Evolutionary conservation across 2,888 invertebrate genomes (phyloP), one percentile per base, ranked within the genome.

Genomic region (Pollenia angustigena): DNA sequence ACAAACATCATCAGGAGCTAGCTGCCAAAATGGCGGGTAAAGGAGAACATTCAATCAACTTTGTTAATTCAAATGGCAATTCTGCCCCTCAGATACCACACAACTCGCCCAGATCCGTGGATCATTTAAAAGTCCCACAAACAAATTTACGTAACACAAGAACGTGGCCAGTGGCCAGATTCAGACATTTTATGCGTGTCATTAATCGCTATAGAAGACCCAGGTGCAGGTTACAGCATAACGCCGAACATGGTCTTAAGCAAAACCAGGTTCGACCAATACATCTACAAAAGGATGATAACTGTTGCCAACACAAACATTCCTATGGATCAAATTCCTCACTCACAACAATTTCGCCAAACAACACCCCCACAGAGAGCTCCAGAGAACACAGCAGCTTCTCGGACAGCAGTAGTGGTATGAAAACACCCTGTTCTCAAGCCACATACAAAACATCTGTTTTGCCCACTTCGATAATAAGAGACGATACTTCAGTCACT

Each of bases 191-290:
- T 91, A 88, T 93, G 90, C 92, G 93, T 4, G 90, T 93, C 88
- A 90, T 93, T 7, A 93, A 92, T 46, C 91, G 93, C 12, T 93
- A 93, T 78, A 88, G 93, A 7, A 91, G 93, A 14, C 91, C 93
- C 0, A 90, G 92, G 23, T 93, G 93, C 80, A 91, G 91, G 6
- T 40, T 84, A 11, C 91, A 90, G 50, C 44, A 78, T 7, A 84
- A 88, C 78, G 75, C 62, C 60, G 87, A 85, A 66, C 80, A 79
- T 60, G 52, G 71, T 23, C 86, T 92, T n/a, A 93, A 93, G 86
- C 93, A 93, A 86, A 93, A 93, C 89, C 93, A 93, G 89, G 92
- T 93, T 85, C 92, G 93, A 86, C 93, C 93, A 46, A 87, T 93
- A 85, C 92, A 91, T 23, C 85, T 91, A 56, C 90, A 90, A 44